Conservation (phyloP, 1,140 invertebrate genomes). For the Drosophila virilis region DNA sequence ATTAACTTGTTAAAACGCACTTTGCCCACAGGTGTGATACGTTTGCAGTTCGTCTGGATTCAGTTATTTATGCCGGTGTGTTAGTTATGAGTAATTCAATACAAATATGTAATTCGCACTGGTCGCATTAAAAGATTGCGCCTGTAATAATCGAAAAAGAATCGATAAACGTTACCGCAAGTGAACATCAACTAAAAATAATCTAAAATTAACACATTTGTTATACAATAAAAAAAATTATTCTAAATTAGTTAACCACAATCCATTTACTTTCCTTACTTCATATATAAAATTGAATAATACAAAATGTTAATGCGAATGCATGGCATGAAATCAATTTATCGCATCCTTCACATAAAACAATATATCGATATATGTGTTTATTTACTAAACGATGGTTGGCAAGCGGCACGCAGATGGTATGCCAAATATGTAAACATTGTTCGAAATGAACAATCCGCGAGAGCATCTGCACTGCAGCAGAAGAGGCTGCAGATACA, state of each 20-base stretch:
- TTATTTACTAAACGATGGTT: conserved; percentile 12
- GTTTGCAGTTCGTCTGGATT: not conserved
- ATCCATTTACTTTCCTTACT: too few relatives aligned
- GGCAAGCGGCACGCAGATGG: not conserved
- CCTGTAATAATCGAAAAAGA: conserved; percentile 2
- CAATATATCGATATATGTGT: conserved; percentile 21
- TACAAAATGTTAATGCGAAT: not conserved
- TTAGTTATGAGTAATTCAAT: not conserved
- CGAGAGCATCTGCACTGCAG: conserved; percentile 36
- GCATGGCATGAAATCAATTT: not conserved
- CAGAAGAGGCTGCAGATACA: conserved; percentile 36
- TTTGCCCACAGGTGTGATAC: conserved; percentile 5
- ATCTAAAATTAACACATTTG: too few relatives aligned
- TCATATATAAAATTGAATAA: not conserved
- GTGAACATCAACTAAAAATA: not conserved
- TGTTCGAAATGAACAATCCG: conserved; percentile 23
- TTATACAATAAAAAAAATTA: not conserved
- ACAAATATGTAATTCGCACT: conserved; percentile 15
- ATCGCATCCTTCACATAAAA: not conserved
- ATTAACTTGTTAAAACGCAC: conserved; percentile 6
- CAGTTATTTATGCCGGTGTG: not conserved
- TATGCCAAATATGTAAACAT: conserved; percentile 5
- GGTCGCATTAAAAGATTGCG: not conserved
- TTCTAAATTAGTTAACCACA: not conserved
- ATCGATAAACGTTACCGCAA: conserved; percentile 1